Conservation (phyloP, 1,140 invertebrate genomes). For the Leptonema lineaticorne region DNA sequence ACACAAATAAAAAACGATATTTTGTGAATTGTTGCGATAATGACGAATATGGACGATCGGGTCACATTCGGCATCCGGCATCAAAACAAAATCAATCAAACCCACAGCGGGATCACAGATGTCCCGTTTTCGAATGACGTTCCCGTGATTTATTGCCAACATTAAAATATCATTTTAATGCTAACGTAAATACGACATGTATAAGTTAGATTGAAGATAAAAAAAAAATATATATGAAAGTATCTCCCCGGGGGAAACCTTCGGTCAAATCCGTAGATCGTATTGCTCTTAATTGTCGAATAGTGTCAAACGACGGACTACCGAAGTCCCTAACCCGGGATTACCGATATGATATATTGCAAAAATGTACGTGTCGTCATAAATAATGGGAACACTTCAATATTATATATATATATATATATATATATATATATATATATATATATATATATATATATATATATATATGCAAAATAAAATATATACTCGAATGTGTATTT, state of each 20-base stretch:
- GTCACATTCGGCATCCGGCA: constrained; percentile 11
- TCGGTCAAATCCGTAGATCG: background rate
- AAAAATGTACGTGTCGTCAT: too few relatives aligned
- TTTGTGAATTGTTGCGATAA: background rate
- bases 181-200: background rate
- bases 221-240: too few relatives aligned
- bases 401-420: background rate
- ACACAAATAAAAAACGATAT: too few relatives aligned
- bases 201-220: too few relatives aligned
- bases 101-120: constrained; percentile 10
- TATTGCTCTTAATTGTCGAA: background rate
- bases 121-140: constrained; percentile 8
- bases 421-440: background rate
- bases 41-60: constrained; percentile 8
- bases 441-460: too few relatives aligned
- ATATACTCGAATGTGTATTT: too few relatives aligned
- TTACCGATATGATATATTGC: background rate
- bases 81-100: constrained; percentile 27
- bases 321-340: background rate
- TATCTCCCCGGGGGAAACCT: too few relatives aligned
- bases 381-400: background rate
- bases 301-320: background rate
- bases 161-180: constrained; percentile 25
- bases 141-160: constrained; percentile 17
- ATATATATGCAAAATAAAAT: too few relatives aligned